Base-by-base conservation (phyloP, 2,888 invertebrate genomes). In the Diadegma fenestrale region DNA sequence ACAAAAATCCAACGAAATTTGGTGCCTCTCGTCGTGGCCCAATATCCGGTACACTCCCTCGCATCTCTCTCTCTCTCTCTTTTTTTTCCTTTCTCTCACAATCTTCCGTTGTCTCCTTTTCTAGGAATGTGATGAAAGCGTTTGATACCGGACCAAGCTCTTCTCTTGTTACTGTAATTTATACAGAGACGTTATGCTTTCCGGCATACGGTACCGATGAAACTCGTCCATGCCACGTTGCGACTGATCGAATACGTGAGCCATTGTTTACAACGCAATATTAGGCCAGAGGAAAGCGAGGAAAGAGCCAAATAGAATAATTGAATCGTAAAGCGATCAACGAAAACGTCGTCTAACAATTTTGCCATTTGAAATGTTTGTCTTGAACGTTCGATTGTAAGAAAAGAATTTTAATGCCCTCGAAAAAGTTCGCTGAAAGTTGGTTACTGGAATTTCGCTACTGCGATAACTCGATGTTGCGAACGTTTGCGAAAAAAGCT, bases 201-300 rank as follows among this genome's bases (percentile, higher is more conserved):
- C 37, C 33, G 30, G 58, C 68, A 78, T 69, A 45, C 68, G 66
- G 19, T 54, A 78, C 26, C 43, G 19, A n/a, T 22, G 54, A 19
- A 17, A 30, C 14, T 58, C 30, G 45, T 68, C 43, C 41, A 43
- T 41, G 45, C 54, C 12, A 54, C 48, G 12, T 68, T 61, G 43
- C 58, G 69, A 61, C 68, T 78, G 58, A 69, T 69, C 58, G 43
- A 69, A 78, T 69, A 69, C 69, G 78, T 78, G 78, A 58, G 41
- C 69, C 43, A 30, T 43, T 78, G 26, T 58, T n/a, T 14, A 41
- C 48, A 26, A 77, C n/a, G 26, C 22, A 8, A 58, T 58, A 58
- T 41, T 61, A 19, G 14, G 6, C 22, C 12, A 43, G 66, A 64
- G 19, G 63, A 1, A 64, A 64, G 26, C 19, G 66, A 14, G 45